A percentile compares a stretch with the other conserved stretches of the same genome.
phyloP scores from a whole-genome alignment of 2,113 vertebrate genomes.

The Dryoscopus gambensis region DNA sequence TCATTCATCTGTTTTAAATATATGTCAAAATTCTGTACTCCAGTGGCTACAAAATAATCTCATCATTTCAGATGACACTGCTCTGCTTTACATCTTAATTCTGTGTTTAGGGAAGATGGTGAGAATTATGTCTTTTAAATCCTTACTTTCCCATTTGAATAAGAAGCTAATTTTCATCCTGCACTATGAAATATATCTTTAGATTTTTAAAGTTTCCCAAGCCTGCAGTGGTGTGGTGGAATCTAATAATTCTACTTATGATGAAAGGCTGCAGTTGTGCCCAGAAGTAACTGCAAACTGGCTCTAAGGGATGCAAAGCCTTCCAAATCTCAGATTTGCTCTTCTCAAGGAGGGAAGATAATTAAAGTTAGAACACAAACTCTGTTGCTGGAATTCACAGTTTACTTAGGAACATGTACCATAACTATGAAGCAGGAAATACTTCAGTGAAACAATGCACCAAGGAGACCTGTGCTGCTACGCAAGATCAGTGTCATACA shows the following conservation, averaged over 20 bases:
- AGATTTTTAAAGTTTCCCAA: background rate
- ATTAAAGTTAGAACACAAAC: background rate
- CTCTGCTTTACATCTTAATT: background rate
- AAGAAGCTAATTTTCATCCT: background rate
- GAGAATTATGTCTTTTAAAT: background rate
- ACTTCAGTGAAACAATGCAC: background rate
- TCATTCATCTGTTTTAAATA: background rate
- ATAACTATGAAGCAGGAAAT: background rate
- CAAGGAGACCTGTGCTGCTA: background rate
- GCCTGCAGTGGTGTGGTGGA: background rate
- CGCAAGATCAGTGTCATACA: background rate
- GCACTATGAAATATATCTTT: background rate
- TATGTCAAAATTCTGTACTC: background rate
- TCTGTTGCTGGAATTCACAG: background rate
- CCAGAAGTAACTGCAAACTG: background rate
- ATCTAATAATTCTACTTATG: background rate
- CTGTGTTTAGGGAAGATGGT: background rate
- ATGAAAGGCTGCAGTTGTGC: background rate
- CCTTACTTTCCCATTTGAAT: background rate
- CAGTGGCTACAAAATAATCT: background rate
- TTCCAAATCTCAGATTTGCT: background rate
- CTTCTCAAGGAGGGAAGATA: background rate
- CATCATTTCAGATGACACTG: background rate
- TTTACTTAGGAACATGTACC: background rate
- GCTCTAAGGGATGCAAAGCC: background rate